phyloP scores from a whole-genome alignment of 1,140 invertebrate species.

The Drosophila nebulosa region DNA sequence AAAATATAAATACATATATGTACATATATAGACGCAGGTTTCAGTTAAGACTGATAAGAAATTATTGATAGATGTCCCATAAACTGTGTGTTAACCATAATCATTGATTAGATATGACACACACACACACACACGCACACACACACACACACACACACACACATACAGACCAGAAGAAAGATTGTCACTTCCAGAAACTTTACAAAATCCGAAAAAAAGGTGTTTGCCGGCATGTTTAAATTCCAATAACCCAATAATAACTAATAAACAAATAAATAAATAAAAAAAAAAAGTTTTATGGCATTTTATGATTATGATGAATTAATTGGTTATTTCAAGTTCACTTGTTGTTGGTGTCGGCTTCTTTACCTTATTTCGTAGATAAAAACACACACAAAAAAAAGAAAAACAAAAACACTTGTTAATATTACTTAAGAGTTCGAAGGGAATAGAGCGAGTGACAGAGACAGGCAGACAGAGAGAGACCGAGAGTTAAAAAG shows the following conservation, averaged over 20 bases:
- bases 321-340: neutral
- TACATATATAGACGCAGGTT: conserved; percentile 1
- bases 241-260: neutral
- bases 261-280: neutral
- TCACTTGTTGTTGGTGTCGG: neutral
- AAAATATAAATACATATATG: neutral
- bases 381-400: neutral
- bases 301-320: neutral
- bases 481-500: neutral
- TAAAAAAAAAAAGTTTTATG: neutral
- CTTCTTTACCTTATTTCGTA: neutral
- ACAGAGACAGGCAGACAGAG: neutral
- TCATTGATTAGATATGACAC: conserved; percentile 32
- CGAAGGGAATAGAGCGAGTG: neutral
- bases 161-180: neutral
- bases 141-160: neutral
- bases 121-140: neutral
- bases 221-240: neutral
- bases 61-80: conserved; percentile 30
- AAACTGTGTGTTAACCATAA: conserved; percentile 38
- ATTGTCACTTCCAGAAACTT: neutral
- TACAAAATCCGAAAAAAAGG: neutral
- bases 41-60: conserved; percentile 20
- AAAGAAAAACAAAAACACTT: neutral
- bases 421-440: neutral